Percentiles rank a stretch among this genome's conserved stretches.
Conservation (phyloP, 2,797 vertebrate species). For the Neopelma chrysocephalum region DNA sequence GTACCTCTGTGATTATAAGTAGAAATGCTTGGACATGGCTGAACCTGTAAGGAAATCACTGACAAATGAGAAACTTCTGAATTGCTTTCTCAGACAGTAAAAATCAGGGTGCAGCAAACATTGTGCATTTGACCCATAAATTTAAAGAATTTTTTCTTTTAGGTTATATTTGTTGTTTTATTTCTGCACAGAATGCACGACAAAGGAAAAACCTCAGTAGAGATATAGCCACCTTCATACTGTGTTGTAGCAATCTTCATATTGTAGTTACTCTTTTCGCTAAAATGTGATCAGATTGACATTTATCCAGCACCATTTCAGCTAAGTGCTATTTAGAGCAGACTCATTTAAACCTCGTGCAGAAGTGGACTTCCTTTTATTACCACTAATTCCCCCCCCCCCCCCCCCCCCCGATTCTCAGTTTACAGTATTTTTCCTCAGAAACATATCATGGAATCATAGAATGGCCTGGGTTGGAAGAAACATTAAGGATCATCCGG, state of each 20-base stretch:
- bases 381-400: neutral
- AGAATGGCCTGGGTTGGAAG: neutral
- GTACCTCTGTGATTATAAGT: neutral
- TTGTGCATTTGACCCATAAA: neutral
- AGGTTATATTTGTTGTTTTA: neutral
- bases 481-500: neutral
- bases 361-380: neutral
- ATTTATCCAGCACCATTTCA: neutral
- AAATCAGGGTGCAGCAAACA: neutral
- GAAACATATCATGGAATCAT: neutral
- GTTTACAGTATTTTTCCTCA: neutral
- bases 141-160: neutral
- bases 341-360: neutral
- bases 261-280: neutral
- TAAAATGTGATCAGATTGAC: neutral
- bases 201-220: neutral
- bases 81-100: neutral
- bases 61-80: neutral
- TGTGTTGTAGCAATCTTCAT: neutral
- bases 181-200: neutral
- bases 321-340: neutral
- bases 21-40: neutral
- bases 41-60: neutral
- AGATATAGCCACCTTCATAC: neutral
- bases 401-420: neutral